Evolutionary conservation across 1,140 invertebrate genomes (phyloP), one percentile per base, ranked within the genome.

Genomic region (Drosophila lini): DNA sequence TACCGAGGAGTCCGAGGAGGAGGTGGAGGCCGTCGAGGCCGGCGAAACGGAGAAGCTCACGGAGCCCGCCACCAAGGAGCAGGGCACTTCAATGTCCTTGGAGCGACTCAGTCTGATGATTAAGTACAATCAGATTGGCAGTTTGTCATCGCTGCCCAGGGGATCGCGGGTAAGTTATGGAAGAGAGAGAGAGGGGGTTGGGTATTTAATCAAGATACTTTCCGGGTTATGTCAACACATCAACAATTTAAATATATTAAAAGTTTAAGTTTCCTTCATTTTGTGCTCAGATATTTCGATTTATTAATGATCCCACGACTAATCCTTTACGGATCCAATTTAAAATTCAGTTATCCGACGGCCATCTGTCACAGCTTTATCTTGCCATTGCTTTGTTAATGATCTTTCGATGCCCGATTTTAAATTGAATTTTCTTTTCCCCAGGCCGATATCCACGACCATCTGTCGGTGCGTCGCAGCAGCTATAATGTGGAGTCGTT

Each of bases 61-160:
- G 8, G 94, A 94, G 60, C 94, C 94, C 0, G 92, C 95, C 38
- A 94, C 93, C 6, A 95, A 95, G 81, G 95, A 95, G 76, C 94
- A 94, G 52, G 93, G 93, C 47, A 95, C 95, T 0, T 95, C 94
- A 91, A 94, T 95, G 74, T 95, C 95, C 61, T 91, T 94, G 45
- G 95, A 96, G 91, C 92, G 95, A 50, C 89, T 96, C 32, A 95
- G 95, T 78, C 93, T 96, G 61, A 95, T 96, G 93, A 95, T 95
- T 41, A 94, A 95, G 73, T 95, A 95, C 89, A 96, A 96, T 89
- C 95, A 95, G 55, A 94, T 96, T 63, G 95, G 95, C 25, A 96
- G 95, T 28, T 89, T 96, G 34, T 94, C 95, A 65, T 96, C 95
- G 3, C 75, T 95, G 67, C 94, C 94, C 2, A 93, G 94, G 91